phyloP scores from a whole-genome alignment of 2,113 vertebrate genomes.

The Myrmophylax atrothorax region DNA sequence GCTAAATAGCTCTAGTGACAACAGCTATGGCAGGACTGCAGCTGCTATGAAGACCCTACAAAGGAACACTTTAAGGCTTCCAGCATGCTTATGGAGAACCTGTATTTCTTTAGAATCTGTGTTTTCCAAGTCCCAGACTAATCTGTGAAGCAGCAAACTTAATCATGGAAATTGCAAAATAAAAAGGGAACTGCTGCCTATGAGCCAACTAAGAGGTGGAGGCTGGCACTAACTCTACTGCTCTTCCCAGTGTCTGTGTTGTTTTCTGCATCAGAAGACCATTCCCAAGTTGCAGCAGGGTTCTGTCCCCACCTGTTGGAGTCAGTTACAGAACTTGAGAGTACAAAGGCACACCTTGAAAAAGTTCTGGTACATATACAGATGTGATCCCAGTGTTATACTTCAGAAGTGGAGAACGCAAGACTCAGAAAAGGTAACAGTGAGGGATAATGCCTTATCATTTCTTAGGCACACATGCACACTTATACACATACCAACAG shows the following conservation, averaged over 20 bases:
- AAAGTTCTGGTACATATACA: neutral
- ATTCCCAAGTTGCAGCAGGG: neutral
- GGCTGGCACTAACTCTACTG: neutral
- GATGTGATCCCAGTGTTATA: rapidly evolving
- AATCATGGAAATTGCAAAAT: neutral
- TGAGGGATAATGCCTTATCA: neutral
- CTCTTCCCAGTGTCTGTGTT: neutral
- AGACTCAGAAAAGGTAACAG: neutral
- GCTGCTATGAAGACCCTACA: neutral
- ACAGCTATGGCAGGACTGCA: neutral
- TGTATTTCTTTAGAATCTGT: neutral
- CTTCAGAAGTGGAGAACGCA: neutral
- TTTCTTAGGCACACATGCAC: neutral
- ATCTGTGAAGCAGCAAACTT: neutral
- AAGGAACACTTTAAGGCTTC: neutral
- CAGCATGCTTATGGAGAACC: neutral
- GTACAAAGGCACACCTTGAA: neutral
- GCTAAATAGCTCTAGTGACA: neutral
- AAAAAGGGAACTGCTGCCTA: neutral
- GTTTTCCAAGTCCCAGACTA: neutral
- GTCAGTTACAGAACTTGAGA: neutral
- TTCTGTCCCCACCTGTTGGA: neutral
- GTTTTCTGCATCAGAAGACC: neutral
- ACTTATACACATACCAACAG: neutral
- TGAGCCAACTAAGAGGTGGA: neutral